Evolutionary conservation across 2,888 invertebrate species (phyloP), one percentile per base, ranked within the genome.

Genomic region (Erebia epiphron): DNA sequence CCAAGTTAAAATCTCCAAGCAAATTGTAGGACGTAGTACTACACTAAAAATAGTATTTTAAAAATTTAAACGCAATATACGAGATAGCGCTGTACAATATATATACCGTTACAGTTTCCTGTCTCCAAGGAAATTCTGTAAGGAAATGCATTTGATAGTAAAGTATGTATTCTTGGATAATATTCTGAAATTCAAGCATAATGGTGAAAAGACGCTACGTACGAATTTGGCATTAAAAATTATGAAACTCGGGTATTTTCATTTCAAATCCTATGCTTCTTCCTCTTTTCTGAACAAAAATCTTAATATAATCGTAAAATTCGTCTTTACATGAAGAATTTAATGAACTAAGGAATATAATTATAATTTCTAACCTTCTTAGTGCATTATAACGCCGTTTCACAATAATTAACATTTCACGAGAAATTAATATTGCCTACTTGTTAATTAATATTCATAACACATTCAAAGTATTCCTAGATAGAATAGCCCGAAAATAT

Each of bases 121-220:
- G 76, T 77, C 78, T 78, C 78, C 69, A 73, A 77, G 76, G 78
- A 77, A 77, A 78, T 78, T 77, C 58, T 70, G 74, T 72, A 74
- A 73, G 76, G 71, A 73, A 72, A 72, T 69, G 64, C 73, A 67
- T 69, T 73, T 69, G 60, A 60, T 68, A 61, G 62, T 69, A 70
- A 67, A 75, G 67, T 70, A 75, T 78, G 79, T 77, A 76, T 76
- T 74, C 61, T 54, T 57, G 72, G 74, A 77, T 78, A 76, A 77
- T 75, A 74, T 73, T 74, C 70, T 72, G 69, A 73, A 56, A 56
- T 67, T 49, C 56, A 41, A 77, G 73, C 72, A 72, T 71, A 73
- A 73, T 70, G 69, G 56, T 60, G 11, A 5, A 35, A 35, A 18
- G 16, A 43, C 60, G 4, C 41, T 5, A 26, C n/a, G 52, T n/a